Conservation (phyloP, 2,888 invertebrate genomes). For the Cephus sareptanus region DNA sequence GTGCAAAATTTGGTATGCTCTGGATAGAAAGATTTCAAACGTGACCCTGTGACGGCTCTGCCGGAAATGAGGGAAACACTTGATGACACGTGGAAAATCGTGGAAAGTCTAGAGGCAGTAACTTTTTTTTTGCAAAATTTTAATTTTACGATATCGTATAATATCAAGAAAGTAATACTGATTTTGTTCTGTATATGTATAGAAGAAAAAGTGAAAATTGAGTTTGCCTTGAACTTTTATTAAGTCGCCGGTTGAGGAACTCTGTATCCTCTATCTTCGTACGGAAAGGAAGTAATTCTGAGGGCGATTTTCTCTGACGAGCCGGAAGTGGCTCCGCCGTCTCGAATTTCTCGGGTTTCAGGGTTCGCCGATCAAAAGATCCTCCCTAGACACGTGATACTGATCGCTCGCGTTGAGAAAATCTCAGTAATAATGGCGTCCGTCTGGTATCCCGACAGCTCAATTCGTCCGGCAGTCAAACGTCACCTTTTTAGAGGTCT, state of each 20-base stretch:
- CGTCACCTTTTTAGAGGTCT: neutral
- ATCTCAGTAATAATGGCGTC: neutral
- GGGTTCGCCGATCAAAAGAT: neutral
- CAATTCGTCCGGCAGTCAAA: neutral
- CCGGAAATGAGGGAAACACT: neutral
- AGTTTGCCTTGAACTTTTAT: neutral
- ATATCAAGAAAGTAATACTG: neutral
- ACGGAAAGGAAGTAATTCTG: neutral
- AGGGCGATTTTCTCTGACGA: neutral
- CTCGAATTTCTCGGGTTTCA: neutral
- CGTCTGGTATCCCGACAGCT: neutral
- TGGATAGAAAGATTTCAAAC: neutral
- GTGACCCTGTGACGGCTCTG: neutral
- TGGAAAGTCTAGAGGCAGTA: neutral
- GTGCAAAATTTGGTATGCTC: neutral
- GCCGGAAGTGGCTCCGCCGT: neutral
- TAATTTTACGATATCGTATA: neutral
- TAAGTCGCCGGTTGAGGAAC: neutral
- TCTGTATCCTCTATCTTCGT: neutral
- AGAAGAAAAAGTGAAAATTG: neutral
- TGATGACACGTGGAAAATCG: neutral
- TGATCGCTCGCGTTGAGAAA: neutral
- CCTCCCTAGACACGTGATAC: neutral
- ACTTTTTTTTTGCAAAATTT: neutral
- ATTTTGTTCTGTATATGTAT: neutral